phyloP scores from a whole-genome alignment of 2,888 invertebrate species.

The Podabrus alpinus region DNA sequence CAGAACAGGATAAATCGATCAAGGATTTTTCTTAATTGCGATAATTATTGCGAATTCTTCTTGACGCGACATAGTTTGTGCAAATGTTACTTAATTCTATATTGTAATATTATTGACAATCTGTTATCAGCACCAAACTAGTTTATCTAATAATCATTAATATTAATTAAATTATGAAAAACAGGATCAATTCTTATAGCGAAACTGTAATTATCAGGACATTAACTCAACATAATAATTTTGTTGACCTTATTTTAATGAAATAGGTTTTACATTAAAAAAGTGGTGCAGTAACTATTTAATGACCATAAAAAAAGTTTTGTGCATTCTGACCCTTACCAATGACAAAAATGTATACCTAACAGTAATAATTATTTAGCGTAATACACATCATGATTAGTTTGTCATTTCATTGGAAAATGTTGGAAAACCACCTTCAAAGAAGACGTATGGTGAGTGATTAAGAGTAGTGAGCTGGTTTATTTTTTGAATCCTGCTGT shows the following conservation, averaged over 20 bases:
- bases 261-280: neutral
- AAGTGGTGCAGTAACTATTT: too few species aligned
- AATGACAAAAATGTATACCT: too few species aligned
- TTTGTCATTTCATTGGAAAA: neutral
- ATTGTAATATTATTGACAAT: neutral
- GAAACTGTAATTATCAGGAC: too few species aligned
- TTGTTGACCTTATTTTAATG: neutral
- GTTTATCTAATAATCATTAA: too few species aligned
- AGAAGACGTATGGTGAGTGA: neutral
- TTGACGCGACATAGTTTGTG: neutral
- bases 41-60: neutral
- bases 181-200: too few species aligned
- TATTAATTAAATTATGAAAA: too few species aligned
- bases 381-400: too few species aligned
- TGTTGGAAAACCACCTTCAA: neutral
- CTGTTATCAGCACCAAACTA: neutral
- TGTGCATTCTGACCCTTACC: too few species aligned
- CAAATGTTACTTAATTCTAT: neutral
- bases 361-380: too few species aligned
- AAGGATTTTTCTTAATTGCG: neutral
- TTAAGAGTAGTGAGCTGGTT: neutral
- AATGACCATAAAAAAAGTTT: too few species aligned
- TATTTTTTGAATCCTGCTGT: too few species aligned
- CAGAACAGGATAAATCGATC: neutral
- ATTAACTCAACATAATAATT: neutral